A percentile compares a stretch with the other conserved stretches of the same genome.
Conservation (phyloP, 2,113 vertebrate genomes). For the Trinectes maculatus region DNA sequence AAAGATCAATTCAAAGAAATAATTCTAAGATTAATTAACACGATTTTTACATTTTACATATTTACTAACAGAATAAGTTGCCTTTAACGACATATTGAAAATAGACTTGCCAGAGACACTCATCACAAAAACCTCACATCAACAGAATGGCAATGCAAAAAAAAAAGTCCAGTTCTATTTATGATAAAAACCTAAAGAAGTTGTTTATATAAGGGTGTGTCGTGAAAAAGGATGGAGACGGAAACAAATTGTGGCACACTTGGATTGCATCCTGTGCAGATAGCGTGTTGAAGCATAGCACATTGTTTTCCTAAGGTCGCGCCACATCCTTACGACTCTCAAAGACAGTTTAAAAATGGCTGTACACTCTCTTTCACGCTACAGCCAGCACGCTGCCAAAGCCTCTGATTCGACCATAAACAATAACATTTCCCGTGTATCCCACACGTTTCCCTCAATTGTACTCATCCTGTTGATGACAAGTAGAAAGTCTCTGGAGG, state of each 20-base stretch:
- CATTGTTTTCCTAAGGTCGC: conserved; percentile 52
- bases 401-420: conserved; percentile 61
- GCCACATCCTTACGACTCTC: conserved; percentile 42
- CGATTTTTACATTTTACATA: too few relatives aligned
- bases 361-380: conserved; percentile 12
- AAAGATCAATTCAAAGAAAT: too few relatives aligned
- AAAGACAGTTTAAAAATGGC: conserved; percentile 35
- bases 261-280: conserved; percentile 13
- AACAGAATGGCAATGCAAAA: too few relatives aligned
- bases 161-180: too few relatives aligned
- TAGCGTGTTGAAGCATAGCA: not conserved
- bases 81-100: too few relatives aligned
- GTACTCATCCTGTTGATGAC: conserved; percentile 43
- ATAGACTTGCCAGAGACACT: too few relatives aligned
- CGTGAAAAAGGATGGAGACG: too few relatives aligned
- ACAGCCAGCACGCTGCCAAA: conserved; percentile 39
- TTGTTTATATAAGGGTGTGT: too few relatives aligned
- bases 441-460: conserved; percentile 72
- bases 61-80: too few relatives aligned
- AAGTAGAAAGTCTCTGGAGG: conserved; percentile 66
- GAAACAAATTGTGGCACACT: conserved; percentile 19
- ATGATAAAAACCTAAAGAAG: too few relatives aligned
- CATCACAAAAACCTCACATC: too few relatives aligned
- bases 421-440: conserved; percentile 71
- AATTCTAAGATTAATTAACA: too few relatives aligned